Conservation (phyloP, 1,140 invertebrate genomes). For the Papilio glaucus region DNA sequence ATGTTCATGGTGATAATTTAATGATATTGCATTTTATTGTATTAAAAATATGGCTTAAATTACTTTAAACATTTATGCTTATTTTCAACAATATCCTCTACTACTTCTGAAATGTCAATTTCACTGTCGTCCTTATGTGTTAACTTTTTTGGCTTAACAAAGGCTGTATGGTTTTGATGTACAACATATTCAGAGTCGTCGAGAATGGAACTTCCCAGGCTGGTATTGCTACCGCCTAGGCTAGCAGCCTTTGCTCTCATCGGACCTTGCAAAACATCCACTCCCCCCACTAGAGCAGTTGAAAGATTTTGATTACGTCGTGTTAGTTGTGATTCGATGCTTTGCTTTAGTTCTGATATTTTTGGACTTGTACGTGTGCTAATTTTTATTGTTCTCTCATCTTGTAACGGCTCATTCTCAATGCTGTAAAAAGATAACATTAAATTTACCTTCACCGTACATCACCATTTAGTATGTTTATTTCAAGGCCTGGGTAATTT, state of each 20-base stretch:
- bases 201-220: constrained; percentile 76
- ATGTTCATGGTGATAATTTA: neutral
- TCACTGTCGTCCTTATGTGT: constrained; percentile 74
- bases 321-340: constrained; percentile 74
- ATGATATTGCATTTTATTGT: neutral
- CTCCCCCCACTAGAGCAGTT: constrained; percentile 61
- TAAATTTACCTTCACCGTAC: neutral
- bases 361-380: constrained; percentile 67
- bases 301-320: constrained; percentile 68
- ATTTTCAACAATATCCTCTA: constrained; percentile 66
- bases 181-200: constrained; percentile 69
- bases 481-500: too few relatives aligned
- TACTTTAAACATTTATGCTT: constrained; percentile 52
- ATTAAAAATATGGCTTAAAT: constrained; percentile 16
- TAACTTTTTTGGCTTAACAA: constrained; percentile 59
- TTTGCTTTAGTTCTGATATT: constrained; percentile 75
- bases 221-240: constrained; percentile 75
- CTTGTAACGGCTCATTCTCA: constrained; percentile 64
- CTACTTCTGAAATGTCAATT: constrained; percentile 77
- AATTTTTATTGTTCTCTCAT: constrained; percentile 56
- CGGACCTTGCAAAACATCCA: constrained; percentile 60
- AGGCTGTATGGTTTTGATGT: constrained; percentile 53
- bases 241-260: constrained; percentile 51
- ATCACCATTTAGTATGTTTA: too few relatives aligned
- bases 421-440: constrained; percentile 59